phyloP scores from a whole-genome alignment of 1,140 invertebrate genomes.

The Drosophila nigromelanica region DNA sequence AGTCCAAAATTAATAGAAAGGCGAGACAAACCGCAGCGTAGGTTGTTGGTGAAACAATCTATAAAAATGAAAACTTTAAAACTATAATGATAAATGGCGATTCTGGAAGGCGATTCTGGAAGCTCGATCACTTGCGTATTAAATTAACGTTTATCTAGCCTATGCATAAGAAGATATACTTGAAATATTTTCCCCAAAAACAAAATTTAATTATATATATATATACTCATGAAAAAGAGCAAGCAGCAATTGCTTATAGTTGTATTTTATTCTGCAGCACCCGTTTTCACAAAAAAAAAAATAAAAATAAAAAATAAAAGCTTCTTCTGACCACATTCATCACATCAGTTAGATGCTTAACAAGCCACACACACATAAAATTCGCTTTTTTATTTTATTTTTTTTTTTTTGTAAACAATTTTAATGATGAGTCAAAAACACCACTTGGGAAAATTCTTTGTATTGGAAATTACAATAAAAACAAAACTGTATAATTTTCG shows the following conservation, averaged over 20 bases:
- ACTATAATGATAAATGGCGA: constrained; percentile 9
- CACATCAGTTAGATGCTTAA: no score
- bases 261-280: no score
- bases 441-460: no score
- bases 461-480: no score
- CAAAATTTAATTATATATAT: constrained; percentile 27
- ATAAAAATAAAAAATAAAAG: no score
- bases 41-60: constrained; percentile 4
- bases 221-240: constrained; percentile 8
- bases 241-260: not conserved
- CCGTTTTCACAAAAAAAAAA: no score
- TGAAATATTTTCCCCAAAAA: constrained; percentile 12
- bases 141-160: constrained; percentile 22
- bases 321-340: no score
- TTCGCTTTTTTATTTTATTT: not conserved
- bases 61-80: constrained; percentile 7
- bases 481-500: no score
- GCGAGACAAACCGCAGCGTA: not conserved
- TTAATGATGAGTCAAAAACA: no score
- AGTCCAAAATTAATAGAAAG: not conserved
- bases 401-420: not conserved
- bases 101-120: constrained; percentile 5
- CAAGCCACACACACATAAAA: no score
- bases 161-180: constrained; percentile 1
- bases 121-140: constrained; percentile 24